Evolutionary conservation across 1,140 invertebrate genomes (phyloP).

Genomic region (Aporrectodea caliginosa): DNA sequence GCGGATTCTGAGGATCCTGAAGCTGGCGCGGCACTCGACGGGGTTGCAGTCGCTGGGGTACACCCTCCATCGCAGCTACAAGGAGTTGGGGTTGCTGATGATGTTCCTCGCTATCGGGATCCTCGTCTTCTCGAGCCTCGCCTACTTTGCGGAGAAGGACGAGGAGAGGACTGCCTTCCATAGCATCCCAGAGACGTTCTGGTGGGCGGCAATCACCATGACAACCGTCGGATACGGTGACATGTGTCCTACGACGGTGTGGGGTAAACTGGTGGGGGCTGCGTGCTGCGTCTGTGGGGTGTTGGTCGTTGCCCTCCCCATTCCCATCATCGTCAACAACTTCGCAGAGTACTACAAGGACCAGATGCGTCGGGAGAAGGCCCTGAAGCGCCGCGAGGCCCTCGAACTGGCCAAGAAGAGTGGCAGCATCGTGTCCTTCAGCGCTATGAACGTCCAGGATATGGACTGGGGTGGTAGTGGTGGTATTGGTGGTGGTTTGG

Average conservation of each 20-base stretch:
- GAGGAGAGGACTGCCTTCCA: constrained; percentile 45
- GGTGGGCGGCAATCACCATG: constrained; percentile 93
- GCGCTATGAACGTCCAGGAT: not conserved
- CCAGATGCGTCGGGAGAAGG: constrained; percentile 98
- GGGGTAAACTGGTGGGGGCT: constrained; percentile 55
- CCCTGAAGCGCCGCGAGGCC: constrained; percentile 88
- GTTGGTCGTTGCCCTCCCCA: constrained; percentile 99
- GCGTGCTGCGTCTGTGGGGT: constrained; percentile 97
- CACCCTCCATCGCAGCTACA: constrained; percentile 96
- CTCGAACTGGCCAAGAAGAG: constrained; percentile 83
- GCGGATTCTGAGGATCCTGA: constrained; percentile 96
- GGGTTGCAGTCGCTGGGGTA: constrained; percentile 97
- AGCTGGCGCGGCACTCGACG: constrained; percentile 96
- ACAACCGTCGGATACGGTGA: constrained; percentile 89
- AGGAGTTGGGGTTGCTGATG: constrained; percentile 96
- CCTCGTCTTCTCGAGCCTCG: constrained; percentile 96
- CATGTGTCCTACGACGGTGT: constrained; percentile 49
- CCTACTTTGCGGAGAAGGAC: constrained; percentile 96
- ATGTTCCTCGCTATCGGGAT: constrained; percentile 99
- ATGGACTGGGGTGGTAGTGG: constrained; percentile 7
- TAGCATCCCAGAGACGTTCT: constrained; percentile 52
- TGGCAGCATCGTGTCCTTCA: constrained; percentile 62
- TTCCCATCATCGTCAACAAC: constrained; percentile 63
- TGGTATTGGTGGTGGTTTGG: not conserved
- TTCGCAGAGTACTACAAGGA: constrained; percentile 95